These are phyloP conservation scores for Rotaria socialis DNA, from an alignment of 2,888 invertebrate species.

Conservation along the genomic window DNA sequence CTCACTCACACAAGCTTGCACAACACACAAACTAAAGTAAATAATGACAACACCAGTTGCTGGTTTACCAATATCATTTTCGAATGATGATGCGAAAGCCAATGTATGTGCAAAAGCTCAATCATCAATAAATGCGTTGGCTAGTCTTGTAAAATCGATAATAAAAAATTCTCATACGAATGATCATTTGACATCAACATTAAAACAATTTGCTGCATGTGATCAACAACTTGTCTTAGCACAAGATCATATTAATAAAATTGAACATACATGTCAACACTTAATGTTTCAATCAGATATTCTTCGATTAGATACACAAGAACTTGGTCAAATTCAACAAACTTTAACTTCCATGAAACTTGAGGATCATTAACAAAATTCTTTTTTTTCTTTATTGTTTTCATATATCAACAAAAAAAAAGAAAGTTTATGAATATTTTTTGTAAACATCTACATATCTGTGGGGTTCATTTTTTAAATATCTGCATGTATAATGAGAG, in stretches of 20 bases:
- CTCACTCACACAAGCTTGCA: no score
- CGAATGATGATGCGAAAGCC: slow-evolving; percentile 11
- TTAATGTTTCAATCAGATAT: slow-evolving; percentile 25
- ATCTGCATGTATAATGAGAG: background rate
- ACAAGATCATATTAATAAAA: slow-evolving; percentile 28
- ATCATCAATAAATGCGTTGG: background rate
- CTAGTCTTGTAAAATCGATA: background rate
- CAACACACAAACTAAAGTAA: background rate
- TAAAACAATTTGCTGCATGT: background rate
- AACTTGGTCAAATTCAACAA: background rate
- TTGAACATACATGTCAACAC: slow-evolving; percentile 3
- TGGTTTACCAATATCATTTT: slow-evolving; percentile 18
- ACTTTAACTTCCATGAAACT: background rate
- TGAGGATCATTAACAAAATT: background rate
- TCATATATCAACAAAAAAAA: background rate
- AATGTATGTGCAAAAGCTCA: slow-evolving; percentile 12
- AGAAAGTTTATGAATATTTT: background rate
- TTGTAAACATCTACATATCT: background rate
- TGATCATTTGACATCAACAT: slow-evolving; percentile 11
- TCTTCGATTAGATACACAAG: slow-evolving; percentile 21
- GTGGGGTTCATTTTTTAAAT: background rate
- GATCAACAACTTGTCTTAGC: background rate
- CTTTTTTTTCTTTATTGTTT: background rate
- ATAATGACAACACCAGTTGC: slow-evolving; percentile 11
- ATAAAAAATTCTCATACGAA: slow-evolving; percentile 30